A percentile compares a stretch with the other conserved stretches of the same genome.
Evolutionary conservation across 2,888 invertebrate genomes (phyloP).

Genomic region (Pseudoips prasinana): DNA sequence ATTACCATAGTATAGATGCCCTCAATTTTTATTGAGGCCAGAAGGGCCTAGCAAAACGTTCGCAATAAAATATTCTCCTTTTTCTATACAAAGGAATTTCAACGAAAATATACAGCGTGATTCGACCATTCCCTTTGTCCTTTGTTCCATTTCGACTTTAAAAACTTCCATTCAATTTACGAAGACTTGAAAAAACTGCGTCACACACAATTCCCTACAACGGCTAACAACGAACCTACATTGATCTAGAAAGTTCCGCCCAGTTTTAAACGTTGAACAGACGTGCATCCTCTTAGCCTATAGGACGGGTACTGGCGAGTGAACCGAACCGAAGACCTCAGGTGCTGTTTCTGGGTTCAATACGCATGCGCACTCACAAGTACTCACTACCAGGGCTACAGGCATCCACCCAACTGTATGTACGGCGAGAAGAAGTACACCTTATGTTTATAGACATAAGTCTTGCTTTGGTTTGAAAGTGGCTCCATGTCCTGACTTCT

Average conservation of each 20-base stretch:
- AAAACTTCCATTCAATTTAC: too few species aligned
- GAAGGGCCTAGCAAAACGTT: too few species aligned
- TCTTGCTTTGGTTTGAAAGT: slow-evolving; percentile 1
- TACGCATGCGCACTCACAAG: slow-evolving; percentile 52
- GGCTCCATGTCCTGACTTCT: slow-evolving; percentile 13
- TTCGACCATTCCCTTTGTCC: too few species aligned
- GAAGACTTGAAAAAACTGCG: too few species aligned
- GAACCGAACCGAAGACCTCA: slow-evolving; percentile 42
- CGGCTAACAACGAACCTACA: neutral
- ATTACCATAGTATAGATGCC: too few species aligned
- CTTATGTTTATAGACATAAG: slow-evolving; percentile 22
- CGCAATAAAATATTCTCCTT: too few species aligned
- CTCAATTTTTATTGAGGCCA: too few species aligned
- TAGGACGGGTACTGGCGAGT: slow-evolving; percentile 36
- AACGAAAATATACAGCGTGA: too few species aligned
- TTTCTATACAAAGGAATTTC: too few species aligned
- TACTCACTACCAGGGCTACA: slow-evolving; percentile 29
- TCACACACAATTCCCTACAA: too few species aligned
- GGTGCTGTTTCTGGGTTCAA: slow-evolving; percentile 54
- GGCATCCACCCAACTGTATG: slow-evolving; percentile 28
- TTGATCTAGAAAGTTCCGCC: slow-evolving; percentile 29
- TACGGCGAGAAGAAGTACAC: slow-evolving; percentile 25
- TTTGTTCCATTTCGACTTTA: too few species aligned
- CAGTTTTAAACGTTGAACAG: slow-evolving; percentile 5
- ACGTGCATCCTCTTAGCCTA: slow-evolving; percentile 24